Base-by-base conservation (phyloP, 2,888 invertebrate species). In the Drosophila multiciliata region DNA sequence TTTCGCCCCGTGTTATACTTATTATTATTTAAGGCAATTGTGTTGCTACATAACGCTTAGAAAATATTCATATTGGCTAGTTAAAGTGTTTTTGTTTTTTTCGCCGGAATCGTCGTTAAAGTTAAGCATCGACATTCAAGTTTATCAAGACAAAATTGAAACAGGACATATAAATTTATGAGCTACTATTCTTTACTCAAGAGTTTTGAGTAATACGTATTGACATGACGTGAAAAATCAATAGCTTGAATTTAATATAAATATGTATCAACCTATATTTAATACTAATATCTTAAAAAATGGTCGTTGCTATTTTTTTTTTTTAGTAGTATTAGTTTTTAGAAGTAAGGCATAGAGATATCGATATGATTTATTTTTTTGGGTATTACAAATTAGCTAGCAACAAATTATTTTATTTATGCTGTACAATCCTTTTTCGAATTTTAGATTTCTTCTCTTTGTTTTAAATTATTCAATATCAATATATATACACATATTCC, bases 11-110 rank as follows among this genome's bases (percentile, higher is more conserved):
- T 63, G 23, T 58, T 50, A 54, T 70, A 72, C 64, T 57, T 75
- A 61, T 75, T 73, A 78, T 78, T 77, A 76, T 76, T 75, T 75
- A 72, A 53, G 78, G 48, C 78, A 73, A 72, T 68, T 63, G 36
- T 50, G n/a, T 15, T 42, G 23, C 36, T 40, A 23, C 36, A 53
- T 69, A 42, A 55, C 52, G 33, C 49, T 60, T 53, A 59, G 54
- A 77, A 72, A 72, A 60, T 77, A 62, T 58, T 77, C 58, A 72
- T 77, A 60, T 60, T 59, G 62, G 38, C 66, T 54, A 23, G 45
- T 54, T 66, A 54, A 62, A 75, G 72, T 59, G 77, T 45, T 35
- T 66, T 62, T 77, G 29, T 66, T 50, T 49, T 32, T 59, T 59
- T 62, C 59, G 48, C 54, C 66, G 48, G 35, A 59, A 40, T 36